These are phyloP conservation scores for Acanthopleura granulata DNA, from an alignment of 2,888 invertebrate species.

Conservation along the genomic window DNA sequence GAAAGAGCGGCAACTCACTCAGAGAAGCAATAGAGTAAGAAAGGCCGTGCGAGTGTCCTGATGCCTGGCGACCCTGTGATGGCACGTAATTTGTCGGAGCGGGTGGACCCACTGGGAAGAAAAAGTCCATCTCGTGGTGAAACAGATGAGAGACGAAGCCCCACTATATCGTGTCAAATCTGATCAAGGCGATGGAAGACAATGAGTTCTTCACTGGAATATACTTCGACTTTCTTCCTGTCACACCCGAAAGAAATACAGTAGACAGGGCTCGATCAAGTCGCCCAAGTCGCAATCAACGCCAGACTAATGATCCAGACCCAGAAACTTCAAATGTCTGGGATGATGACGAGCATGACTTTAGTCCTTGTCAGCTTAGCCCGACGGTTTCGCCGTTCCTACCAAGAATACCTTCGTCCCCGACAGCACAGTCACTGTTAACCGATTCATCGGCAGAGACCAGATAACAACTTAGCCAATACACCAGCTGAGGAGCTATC, in stretches of 20 bases:
- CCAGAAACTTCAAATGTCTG: too few species aligned
- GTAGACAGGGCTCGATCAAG: background rate
- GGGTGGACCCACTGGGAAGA: constrained; percentile 27
- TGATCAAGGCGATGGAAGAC: constrained; percentile 18
- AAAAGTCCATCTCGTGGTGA: constrained; percentile 18
- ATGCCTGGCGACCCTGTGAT: constrained; percentile 24
- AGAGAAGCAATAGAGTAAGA: constrained; percentile 10
- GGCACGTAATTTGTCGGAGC: constrained; percentile 24
- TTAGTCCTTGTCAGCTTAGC: too few species aligned
- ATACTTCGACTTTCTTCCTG: constrained; percentile 18
- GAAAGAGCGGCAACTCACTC: background rate
- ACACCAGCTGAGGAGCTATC: background rate
- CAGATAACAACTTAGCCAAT: background rate
- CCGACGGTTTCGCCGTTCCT: too few species aligned
- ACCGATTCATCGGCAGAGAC: too few species aligned
- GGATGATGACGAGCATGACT: too few species aligned
- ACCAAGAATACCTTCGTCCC: too few species aligned
- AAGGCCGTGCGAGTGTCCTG: constrained; percentile 6
- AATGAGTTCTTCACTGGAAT: constrained; percentile 22
- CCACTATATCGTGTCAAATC: constrained; percentile 23
- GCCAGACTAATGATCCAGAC: too few species aligned
- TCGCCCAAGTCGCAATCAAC: too few species aligned
- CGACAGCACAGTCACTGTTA: too few species aligned
- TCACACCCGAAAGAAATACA: background rate
- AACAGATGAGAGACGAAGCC: constrained; percentile 21